Base-by-base conservation (phyloP, 2,797 vertebrate genomes). In the Sitta carolinensis region DNA sequence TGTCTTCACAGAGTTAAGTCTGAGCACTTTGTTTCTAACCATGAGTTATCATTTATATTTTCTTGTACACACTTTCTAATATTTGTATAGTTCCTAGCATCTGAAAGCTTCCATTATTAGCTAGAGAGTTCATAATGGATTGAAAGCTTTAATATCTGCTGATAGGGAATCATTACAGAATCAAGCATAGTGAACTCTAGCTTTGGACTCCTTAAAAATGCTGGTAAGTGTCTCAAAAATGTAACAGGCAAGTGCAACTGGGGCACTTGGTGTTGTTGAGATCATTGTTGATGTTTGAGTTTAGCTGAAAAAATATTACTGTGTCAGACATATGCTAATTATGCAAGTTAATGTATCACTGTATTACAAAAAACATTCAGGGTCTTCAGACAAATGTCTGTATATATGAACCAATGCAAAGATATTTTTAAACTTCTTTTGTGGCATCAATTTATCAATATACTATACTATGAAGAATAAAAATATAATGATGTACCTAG, bases 101-200 rank as follows among this genome's bases (percentile, higher is more conserved):
- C 42, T 51, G 26, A 86, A 88, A 90, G 3, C 5, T 52, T 64
- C 45, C 4, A 67, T 14, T 70, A 42, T 42, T 47, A 48, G 3
- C 5, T 38, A 59, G 32, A 86, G 64, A 64, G n/a, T 38, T 36
- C 11, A 34, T 18, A 43, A 52, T 5, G 9, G 10, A 59, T 34
- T 68, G 8, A 75, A 59, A 74, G 29, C 2, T 48, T 84, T 45
- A 23, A 26, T 40, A 43, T 85, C 5, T 52, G 1, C 22, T 29
- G 4, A 27, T 47, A 43, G 10, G 9, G 10, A 17, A n/a, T 64
- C 30, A 38, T 77, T 76, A 52, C 13, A 45, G 5, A 57, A 72
- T 34, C 0, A 2, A 67, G 2, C 2, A 40, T 34, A 38, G 29
- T 54, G 23, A 69, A 22, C 2, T 29, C 27, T 15, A 34, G 2